Base-by-base conservation (phyloP, 2,888 invertebrate genomes). In the Pseudoips prasinana region DNA sequence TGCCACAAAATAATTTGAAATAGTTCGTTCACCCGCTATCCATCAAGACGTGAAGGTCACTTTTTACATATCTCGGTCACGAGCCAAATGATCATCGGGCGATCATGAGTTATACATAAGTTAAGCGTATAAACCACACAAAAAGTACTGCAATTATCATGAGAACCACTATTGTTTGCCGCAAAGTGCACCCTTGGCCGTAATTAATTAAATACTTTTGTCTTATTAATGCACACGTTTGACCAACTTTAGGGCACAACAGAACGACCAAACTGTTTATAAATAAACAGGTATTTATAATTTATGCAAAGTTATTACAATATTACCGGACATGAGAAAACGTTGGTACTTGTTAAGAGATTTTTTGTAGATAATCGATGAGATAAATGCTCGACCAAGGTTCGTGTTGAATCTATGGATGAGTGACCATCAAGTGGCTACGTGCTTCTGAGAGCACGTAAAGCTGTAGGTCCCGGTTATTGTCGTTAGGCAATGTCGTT, bases 1-100 rank as follows among this genome's bases (percentile, higher is more conserved):
- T 32, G 26, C 19, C 1, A 11, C 38, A 38, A 31, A 17, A 29
- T 25, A 33, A 25, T 29, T 10, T 5, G 10, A 11, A 69, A 68
- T 73, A 61, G 75, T 67, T 79, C 73, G 39, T 77, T 77, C 64
- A 79, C 75, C 76, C 42, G 55, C 50, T 42, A 48, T 46, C 52
- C 47, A 48, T 47, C 41, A 14, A 49, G 47, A 45, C 51, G 32
- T 31, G 49, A 73, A 78, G 79, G 76, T 69, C 64, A 53, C 42
- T 70, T 70, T 66, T 64, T 59, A 49, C 57, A 58, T 56, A 65
- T 55, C 55, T 58, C 55, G 54, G 61, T 63, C 63, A 65, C 61
- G 55, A 66, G 26, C 29, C 46, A 41, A 36, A 47, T 52, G 50
- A 49, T 57, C 58, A 63, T 53, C 56, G 47, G 35, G 32, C 38